These are phyloP conservation scores for Penaeus vannamei DNA, from an alignment of 1,140 invertebrate species.

Conservation along the genomic window DNA sequence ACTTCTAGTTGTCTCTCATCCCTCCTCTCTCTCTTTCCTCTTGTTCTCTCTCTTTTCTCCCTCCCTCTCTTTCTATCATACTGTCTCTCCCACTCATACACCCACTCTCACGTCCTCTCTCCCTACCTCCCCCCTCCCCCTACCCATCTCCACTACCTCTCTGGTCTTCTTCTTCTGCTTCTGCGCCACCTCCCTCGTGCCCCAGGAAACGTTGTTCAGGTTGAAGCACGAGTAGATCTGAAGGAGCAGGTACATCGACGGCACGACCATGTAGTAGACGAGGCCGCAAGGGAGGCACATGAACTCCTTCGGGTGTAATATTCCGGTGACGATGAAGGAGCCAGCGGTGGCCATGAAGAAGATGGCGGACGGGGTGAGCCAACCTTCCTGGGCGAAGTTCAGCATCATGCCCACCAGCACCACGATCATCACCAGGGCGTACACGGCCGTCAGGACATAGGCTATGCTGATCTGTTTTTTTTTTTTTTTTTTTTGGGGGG, in stretches of 20 bases:
- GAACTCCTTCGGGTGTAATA: conserved; percentile 89
- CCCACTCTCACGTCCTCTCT: neutral
- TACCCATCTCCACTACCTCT: conserved; percentile 46
- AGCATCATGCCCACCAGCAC: conserved; percentile 89
- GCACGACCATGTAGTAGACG: conserved; percentile 92
- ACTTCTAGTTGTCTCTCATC: no score
- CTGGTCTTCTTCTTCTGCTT: conserved; percentile 56
- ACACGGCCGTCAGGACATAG: conserved; percentile 82
- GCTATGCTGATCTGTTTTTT: conserved; percentile 77
- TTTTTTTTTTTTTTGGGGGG: conserved; percentile 8
- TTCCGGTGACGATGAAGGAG: conserved; percentile 76
- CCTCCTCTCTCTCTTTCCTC: no score
- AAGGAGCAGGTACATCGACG: conserved; percentile 93
- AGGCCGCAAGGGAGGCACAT: conserved; percentile 82
- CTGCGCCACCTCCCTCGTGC: conserved; percentile 82
- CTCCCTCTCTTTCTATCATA: no score
- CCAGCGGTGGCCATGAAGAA: conserved; percentile 80
- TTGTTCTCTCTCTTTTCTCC: no score
- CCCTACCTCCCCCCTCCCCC: neutral
- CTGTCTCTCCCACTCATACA: no score
- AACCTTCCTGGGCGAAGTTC: conserved; percentile 85
- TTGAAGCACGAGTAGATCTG: conserved; percentile 94
- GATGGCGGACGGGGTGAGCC: conserved; percentile 83
- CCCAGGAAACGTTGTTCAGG: conserved; percentile 91
- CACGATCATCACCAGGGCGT: conserved; percentile 93